These are phyloP conservation scores for Pantelozetes paolii DNA, from an alignment of 2,888 invertebrate species.

Conservation along the genomic window DNA sequence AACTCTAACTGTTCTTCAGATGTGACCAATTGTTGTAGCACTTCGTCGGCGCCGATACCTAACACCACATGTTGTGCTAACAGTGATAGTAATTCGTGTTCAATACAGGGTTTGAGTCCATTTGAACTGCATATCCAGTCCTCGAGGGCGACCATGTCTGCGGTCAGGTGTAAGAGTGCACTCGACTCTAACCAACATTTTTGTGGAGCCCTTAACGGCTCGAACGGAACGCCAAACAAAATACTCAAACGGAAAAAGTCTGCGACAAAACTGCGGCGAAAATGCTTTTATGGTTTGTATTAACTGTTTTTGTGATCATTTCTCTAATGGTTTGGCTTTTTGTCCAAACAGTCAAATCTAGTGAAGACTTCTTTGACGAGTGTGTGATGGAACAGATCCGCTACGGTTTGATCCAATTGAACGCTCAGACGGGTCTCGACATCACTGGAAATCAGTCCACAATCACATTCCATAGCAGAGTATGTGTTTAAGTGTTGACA, in stretches of 20 bases:
- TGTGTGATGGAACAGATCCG: constrained; percentile 88
- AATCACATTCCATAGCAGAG: constrained; percentile 54
- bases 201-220: background rate
- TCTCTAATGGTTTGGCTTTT: constrained; percentile 7
- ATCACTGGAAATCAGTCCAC: constrained; percentile 50
- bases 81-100: background rate
- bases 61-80: background rate
- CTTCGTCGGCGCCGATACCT: too few relatives aligned
- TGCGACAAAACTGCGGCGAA: constrained; percentile 11
- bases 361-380: constrained; percentile 88
- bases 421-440: constrained; percentile 51
- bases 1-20: constrained; percentile 17
- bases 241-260: constrained; percentile 33
- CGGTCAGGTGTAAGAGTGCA: background rate
- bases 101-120: background rate
- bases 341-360: constrained; percentile 65
- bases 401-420: constrained; percentile 66
- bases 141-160: constrained; percentile 16
- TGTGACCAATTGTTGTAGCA: constrained; percentile 1
- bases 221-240: constrained; percentile 30
- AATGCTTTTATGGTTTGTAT: constrained; percentile 13
- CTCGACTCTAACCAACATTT: background rate
- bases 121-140: constrained; percentile 29
- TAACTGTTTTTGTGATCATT: background rate
- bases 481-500: constrained; percentile 49